phyloP scores from a whole-genome alignment of 2,797 vertebrate genomes.

The Intellagama lesueurii region DNA sequence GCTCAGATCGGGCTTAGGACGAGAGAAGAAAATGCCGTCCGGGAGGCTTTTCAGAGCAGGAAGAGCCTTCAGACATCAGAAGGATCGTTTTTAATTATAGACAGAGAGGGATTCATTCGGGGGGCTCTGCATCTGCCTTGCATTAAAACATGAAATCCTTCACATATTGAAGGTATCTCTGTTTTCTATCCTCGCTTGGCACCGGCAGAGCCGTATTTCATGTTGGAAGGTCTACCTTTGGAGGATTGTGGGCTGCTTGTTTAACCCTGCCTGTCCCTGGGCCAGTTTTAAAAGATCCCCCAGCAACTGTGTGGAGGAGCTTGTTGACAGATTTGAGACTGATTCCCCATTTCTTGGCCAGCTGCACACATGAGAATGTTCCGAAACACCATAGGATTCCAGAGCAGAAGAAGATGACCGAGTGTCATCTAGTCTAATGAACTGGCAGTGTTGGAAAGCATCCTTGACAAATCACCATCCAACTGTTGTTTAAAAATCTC shows the following conservation, averaged over 20 bases:
- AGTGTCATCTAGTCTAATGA: not conserved
- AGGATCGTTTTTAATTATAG: slow-evolving; percentile 77
- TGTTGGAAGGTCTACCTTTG: slow-evolving; percentile 37
- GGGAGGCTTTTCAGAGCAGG: slow-evolving; percentile 83
- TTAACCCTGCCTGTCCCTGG: slow-evolving; percentile 62
- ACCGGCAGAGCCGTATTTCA: slow-evolving; percentile 60
- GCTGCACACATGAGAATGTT: too few relatives aligned
- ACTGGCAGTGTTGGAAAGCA: not conserved
- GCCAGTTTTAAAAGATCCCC: slow-evolving; percentile 36
- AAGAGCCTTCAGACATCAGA: slow-evolving; percentile 88
- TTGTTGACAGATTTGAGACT: slow-evolving; percentile 17
- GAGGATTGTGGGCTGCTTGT: slow-evolving; percentile 62
- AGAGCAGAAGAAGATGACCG: too few relatives aligned
- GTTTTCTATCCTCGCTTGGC: slow-evolving; percentile 68
- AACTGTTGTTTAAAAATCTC: too few relatives aligned
- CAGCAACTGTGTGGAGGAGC: slow-evolving; percentile 20
- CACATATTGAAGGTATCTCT: slow-evolving; percentile 62
- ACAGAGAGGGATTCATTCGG: slow-evolving; percentile 85
- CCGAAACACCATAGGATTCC: not conserved
- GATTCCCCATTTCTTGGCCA: not conserved
- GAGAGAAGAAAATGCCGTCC: slow-evolving; percentile 83
- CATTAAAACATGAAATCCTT: slow-evolving; percentile 74
- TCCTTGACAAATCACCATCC: too few relatives aligned
- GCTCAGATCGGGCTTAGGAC: slow-evolving; percentile 71
- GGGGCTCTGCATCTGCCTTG: slow-evolving; percentile 78